phyloP scores from a whole-genome alignment of 2,797 vertebrate species.

The Rhynchonycteris naso region DNA sequence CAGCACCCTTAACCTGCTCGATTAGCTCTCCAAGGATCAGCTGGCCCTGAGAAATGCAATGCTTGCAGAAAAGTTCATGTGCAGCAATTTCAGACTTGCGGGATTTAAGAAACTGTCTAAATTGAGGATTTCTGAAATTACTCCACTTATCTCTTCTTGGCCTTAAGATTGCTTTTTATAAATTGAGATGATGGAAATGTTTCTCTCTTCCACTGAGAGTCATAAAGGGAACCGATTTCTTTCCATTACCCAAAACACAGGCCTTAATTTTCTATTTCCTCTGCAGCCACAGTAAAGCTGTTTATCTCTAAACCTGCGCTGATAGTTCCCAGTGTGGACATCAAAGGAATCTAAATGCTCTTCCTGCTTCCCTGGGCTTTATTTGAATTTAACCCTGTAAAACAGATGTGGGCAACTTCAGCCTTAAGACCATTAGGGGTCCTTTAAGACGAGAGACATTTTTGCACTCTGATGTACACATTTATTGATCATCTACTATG shows the following conservation, averaged over 20 bases:
- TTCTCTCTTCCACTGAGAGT: slow-evolving; percentile 43
- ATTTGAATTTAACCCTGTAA: not conserved
- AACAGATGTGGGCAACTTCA: not conserved
- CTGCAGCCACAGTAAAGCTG: slow-evolving; percentile 26
- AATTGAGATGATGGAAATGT: slow-evolving; percentile 60
- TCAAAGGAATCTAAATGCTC: not conserved
- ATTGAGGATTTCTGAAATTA: slow-evolving; percentile 67
- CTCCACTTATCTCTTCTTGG: slow-evolving; percentile 63
- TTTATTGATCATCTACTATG: not conserved
- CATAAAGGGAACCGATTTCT: slow-evolving; percentile 48
- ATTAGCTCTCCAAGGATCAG: not conserved
- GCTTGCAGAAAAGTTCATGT: slow-evolving; percentile 15
- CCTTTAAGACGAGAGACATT: not conserved
- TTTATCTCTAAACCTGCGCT: not conserved
- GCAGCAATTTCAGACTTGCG: slow-evolving; percentile 22
- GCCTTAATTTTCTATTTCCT: slow-evolving; percentile 63
- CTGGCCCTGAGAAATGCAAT: not conserved
- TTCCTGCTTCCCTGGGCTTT: not conserved
- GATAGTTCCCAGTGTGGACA: not conserved
- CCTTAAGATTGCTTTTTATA: slow-evolving; percentile 66
- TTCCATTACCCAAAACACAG: slow-evolving; percentile 49
- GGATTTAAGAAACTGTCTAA: slow-evolving; percentile 62
- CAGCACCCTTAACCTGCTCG: not conserved
- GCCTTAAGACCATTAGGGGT: not conserved
- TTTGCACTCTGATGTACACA: not conserved